Conservation (phyloP, 2,888 invertebrate genomes). For the Aleiodes alternator region DNA sequence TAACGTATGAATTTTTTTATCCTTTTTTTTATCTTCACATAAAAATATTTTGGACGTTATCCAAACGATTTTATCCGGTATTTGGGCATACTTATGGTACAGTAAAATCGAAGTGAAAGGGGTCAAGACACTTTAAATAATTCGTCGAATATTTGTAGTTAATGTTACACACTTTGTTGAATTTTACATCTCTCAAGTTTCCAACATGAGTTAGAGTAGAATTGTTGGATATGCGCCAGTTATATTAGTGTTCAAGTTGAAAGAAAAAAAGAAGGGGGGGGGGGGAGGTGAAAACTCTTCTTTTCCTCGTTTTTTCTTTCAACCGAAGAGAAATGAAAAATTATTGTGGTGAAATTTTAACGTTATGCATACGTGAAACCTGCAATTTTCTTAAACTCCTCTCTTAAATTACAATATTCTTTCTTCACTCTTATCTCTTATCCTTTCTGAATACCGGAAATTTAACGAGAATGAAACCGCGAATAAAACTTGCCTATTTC, state of each 20-base stretch:
- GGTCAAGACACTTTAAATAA: conserved; percentile 43
- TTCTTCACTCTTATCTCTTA: too few species aligned
- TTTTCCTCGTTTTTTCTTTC: too few species aligned
- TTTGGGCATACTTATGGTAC: conserved; percentile 23
- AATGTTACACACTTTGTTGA: conserved; percentile 51
- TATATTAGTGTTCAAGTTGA: conserved; percentile 36
- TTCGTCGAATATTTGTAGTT: conserved; percentile 57
- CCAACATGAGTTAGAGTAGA: background rate
- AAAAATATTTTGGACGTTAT: conserved; percentile 2
- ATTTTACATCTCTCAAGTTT: conserved; percentile 37
- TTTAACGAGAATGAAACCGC: too few species aligned
- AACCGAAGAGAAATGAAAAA: background rate
- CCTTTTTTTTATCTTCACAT: background rate
- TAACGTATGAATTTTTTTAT: background rate
- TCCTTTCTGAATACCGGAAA: too few species aligned
- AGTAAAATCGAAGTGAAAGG: conserved; percentile 24
- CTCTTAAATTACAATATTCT: too few species aligned
- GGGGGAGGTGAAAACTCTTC: background rate
- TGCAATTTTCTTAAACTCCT: too few species aligned
- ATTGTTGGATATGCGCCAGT: conserved; percentile 45
- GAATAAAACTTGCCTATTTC: too few species aligned
- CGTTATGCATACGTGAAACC: background rate
- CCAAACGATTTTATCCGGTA: conserved; percentile 30
- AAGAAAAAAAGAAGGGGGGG: background rate
- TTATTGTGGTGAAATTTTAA: conserved; percentile 14